These are phyloP conservation scores for Tadarida brasiliensis DNA, from an alignment of 2,797 vertebrate species.

Conservation along the genomic window DNA sequence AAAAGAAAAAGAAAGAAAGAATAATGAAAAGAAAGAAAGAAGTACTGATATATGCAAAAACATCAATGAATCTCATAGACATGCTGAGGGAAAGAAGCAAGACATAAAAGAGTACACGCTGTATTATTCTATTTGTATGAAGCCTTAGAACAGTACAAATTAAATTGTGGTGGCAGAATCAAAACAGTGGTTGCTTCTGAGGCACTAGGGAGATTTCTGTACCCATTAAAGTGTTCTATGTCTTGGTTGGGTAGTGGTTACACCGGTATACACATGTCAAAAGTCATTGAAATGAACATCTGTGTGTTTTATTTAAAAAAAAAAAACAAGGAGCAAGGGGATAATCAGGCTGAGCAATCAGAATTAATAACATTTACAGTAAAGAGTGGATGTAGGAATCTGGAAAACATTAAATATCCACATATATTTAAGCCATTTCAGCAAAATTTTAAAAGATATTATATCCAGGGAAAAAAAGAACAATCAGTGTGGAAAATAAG, in stretches of 20 bases:
- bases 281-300: not conserved
- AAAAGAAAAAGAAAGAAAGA: not conserved
- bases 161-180: conserved; percentile 19
- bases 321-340: not conserved
- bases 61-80: not conserved
- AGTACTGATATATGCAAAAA: not conserved
- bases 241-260: not conserved
- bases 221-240: not conserved
- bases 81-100: not conserved
- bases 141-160: not conserved
- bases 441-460: conserved; percentile 16
- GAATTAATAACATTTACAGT: conserved; percentile 9
- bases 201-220: not conserved
- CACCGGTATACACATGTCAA: not conserved
- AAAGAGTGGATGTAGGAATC: not conserved
- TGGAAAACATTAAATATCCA: not conserved
- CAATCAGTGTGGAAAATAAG: not conserved
- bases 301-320: not conserved
- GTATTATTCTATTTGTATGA: not conserved
- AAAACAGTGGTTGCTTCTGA: not conserved
- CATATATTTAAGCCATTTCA: not conserved
- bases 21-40: not conserved
- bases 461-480: not conserved
- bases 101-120: not conserved
- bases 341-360: not conserved